These are phyloP conservation scores for Stenotaenia linearis DNA, from an alignment of 2,888 invertebrate species.

Conservation along the genomic window DNA sequence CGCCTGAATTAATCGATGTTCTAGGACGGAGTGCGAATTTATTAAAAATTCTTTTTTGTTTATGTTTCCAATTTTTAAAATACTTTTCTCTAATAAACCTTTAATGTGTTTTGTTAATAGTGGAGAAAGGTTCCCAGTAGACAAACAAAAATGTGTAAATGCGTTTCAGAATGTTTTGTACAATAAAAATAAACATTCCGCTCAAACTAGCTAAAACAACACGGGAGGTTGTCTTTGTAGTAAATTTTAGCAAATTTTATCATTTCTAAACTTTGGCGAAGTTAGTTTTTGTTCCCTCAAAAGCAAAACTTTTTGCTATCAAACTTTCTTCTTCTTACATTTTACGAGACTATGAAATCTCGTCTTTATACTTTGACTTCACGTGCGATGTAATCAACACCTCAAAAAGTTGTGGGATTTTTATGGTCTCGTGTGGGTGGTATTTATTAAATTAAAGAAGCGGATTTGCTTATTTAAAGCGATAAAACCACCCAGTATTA, in stretches of 20 bases:
- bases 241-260: no score
- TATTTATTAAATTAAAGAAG: not conserved
- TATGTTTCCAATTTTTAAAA: no score
- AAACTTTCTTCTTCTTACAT: not conserved
- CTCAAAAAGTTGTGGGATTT: not conserved
- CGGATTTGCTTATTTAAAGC: not conserved
- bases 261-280: no score
- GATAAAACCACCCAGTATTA: not conserved
- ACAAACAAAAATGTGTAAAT: no score
- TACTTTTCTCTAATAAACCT: no score
- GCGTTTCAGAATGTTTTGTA: no score
- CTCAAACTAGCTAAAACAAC: no score
- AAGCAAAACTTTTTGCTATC: not conserved
- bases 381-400: not conserved
- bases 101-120: no score
- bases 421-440: not conserved
- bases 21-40: not conserved
- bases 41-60: not conserved
- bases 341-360: not conserved
- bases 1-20: not conserved
- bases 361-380: not conserved
- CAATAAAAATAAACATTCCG: no score
- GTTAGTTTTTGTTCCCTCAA: no score
- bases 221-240: no score
- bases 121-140: no score